Conservation (phyloP, 1,140 invertebrate genomes). For the Leptonema lineaticorne region DNA sequence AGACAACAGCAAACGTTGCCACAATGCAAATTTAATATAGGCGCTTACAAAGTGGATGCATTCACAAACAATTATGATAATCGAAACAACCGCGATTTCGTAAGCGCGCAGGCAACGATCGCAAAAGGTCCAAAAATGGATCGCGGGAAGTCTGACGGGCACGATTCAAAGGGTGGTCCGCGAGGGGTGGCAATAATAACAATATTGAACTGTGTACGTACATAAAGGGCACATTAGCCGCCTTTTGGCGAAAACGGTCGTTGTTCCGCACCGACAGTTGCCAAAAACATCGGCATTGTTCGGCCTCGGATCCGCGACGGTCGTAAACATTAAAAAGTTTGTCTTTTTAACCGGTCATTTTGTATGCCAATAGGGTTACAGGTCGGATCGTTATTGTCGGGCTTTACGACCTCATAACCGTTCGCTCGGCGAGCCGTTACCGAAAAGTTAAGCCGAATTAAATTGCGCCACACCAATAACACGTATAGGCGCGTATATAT, state of each 20-base stretch:
- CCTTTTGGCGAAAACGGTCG: neutral
- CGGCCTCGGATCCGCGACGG: neutral
- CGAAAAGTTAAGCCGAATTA: constrained; percentile 18
- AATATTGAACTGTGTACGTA: no score
- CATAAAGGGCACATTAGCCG: neutral
- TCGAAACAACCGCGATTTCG: no score
- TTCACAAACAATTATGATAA: no score
- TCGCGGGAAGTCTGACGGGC: no score
- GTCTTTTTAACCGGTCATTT: constrained; percentile 29
- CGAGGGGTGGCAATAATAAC: no score
- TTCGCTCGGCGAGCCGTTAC: constrained; percentile 17
- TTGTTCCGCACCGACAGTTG: neutral
- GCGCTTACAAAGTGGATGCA: no score
- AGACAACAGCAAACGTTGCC: no score
- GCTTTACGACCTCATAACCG: constrained; percentile 24
- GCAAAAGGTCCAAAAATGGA: no score
- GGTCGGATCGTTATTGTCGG: constrained; percentile 25
- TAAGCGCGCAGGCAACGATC: no score
- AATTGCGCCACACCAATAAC: neutral
- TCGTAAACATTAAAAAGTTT: constrained; percentile 30
- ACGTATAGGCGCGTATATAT: neutral
- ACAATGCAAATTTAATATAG: no score
- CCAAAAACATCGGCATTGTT: constrained; percentile 15
- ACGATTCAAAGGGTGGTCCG: no score
- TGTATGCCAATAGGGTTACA: constrained; percentile 27